A percentile compares a stretch with the other conserved stretches of the same genome.
Evolutionary conservation across 2,888 invertebrate species (phyloP).

Genomic region (Chalcosyrphus nemorum): DNA sequence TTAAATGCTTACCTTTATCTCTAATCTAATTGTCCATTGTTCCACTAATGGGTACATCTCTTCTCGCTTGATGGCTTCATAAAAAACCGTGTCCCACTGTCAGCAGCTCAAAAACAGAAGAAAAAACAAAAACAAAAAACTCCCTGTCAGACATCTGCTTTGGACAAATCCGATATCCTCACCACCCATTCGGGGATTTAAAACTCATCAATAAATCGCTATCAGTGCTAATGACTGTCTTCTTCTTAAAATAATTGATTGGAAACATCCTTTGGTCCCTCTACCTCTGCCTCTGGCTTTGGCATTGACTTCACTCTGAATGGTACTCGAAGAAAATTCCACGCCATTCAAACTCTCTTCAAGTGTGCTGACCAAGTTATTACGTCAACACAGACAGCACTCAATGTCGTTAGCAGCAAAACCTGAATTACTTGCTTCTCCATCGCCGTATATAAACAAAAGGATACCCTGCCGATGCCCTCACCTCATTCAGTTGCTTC

Average conservation of each 20-base stretch:
- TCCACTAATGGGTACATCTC: background rate
- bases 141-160: background rate
- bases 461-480: background rate
- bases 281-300: too few relatives aligned
- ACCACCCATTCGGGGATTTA: slow-evolving; percentile 16
- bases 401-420: slow-evolving; percentile 36
- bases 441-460: background rate
- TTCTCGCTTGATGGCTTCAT: background rate
- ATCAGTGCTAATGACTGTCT: slow-evolving; percentile 15
- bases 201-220: slow-evolving; percentile 38
- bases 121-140: background rate
- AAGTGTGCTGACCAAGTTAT: slow-evolving; percentile 3
- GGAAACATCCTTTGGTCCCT: slow-evolving; percentile 34
- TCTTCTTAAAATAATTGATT: slow-evolving; percentile 43
- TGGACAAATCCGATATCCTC: slow-evolving; percentile 5
- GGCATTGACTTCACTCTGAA: slow-evolving; percentile 27
- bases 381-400: slow-evolving; percentile 31
- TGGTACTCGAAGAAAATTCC: slow-evolving; percentile 71
- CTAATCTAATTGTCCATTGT: background rate
- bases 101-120: background rate
- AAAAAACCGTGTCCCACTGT: background rate
- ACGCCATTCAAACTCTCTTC: slow-evolving; percentile 4
- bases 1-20: background rate
- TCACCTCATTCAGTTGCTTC: background rate
- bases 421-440: slow-evolving; percentile 4